phyloP scores from a whole-genome alignment of 2,113 vertebrate species.

The Gymnarchus niloticus region DNA sequence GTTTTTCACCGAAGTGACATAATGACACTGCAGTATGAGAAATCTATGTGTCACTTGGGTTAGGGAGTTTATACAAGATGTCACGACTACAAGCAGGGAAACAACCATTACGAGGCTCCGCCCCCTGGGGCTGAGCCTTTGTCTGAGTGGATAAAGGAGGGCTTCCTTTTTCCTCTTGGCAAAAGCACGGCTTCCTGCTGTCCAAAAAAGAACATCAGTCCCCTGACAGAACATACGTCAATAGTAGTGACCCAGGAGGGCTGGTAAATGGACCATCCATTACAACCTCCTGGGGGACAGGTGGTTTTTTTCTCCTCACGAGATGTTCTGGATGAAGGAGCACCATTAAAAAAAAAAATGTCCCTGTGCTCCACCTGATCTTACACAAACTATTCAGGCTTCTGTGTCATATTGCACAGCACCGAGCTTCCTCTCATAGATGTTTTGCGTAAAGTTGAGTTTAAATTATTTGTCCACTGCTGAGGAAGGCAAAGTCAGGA shows the following conservation, averaged over 20 bases:
- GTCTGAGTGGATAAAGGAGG: neutral
- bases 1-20: neutral
- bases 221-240: conserved; percentile 10
- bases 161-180: neutral
- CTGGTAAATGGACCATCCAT: conserved; percentile 17
- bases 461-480: too few species aligned
- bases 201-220: neutral
- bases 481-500: too few species aligned
- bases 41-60: neutral
- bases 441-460: neutral
- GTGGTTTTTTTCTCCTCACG: neutral
- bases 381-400: neutral
- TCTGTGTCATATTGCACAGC: neutral
- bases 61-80: neutral
- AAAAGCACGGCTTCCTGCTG: neutral
- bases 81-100: conserved; percentile 11
- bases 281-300: neutral
- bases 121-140: neutral
- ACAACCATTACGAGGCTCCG: conserved; percentile 11
- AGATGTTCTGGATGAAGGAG: neutral
- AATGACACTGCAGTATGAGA: neutral
- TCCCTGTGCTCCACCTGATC: neutral
- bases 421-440: neutral
- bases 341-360: neutral
- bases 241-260: neutral